Evolutionary conservation across 35 echinoderm and acorn worm genomes (phyloP), one percentile per base, ranked within the genome.

Genomic region (Acanthaster planci): DNA sequence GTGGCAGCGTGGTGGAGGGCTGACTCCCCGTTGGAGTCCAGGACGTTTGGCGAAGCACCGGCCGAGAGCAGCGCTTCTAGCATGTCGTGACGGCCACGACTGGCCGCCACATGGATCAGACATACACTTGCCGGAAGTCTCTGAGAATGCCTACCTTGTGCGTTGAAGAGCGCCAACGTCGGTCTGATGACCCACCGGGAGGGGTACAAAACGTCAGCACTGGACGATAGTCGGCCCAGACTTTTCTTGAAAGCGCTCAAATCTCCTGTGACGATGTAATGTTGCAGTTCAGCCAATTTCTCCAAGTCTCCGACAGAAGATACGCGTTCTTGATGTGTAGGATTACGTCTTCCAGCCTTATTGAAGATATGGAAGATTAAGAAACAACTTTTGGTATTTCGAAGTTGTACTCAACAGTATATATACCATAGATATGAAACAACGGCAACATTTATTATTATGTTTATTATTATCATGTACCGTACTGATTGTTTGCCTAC

Each of bases 1-100:
- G 23, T 72, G 23, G 64, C 64, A 29, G 64, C 64, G 64, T 72
- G 64, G 64, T 72, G 64, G 64, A 72, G 64, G 0, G 64, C 64
- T 29, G 64, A 72, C 26, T 72, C 64, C 2, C 64, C 64, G 7
- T 72, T 72, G 2, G 64, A 72, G 64, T 72, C 64, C 15, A 36
- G 29, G 15, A 72, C 64, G n/a, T 72, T 72, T 26, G 64, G 29
- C 2, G 64, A 72, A 15, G 64, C 64, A 72, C 64, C 64, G 2
- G 64, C 64, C 64, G 26, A 10, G 23, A 72, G 64, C 21, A 72
- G 64, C 64, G 30, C 21, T 0, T 12, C 29, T 26, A 72, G 3
- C 64, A 72, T 72, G 64, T 72, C 64, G 0, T 26, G 64, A 14
- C 64, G 64, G 64, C 64, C 64, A 14, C 64, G 64, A 29, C 64